Evolutionary conservation across 2,888 invertebrate genomes (phyloP).

Genomic region (Agrochola lota): DNA sequence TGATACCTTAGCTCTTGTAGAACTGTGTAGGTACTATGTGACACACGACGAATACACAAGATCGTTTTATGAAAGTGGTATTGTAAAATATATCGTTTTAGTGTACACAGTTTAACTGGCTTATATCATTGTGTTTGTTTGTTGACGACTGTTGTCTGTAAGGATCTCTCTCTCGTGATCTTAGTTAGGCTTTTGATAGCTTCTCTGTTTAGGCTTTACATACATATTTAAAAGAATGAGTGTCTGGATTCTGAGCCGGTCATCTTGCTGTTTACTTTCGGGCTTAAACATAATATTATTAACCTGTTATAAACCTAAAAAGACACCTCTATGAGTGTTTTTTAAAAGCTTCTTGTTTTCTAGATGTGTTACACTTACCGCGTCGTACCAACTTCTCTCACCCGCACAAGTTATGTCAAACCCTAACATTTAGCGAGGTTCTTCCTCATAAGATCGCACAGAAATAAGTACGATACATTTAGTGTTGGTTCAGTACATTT

Average conservation of each 20-base stretch:
- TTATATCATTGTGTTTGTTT: background rate
- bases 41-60: slow-evolving; percentile 11
- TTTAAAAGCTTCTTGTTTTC: background rate
- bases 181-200: background rate
- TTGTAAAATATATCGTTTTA: slow-evolving; percentile 14
- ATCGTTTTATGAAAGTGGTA: background rate
- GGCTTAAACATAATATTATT: background rate
- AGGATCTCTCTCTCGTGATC: background rate
- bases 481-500: slow-evolving; percentile 36
- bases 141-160: background rate
- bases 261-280: background rate
- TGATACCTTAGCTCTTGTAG: slow-evolving; percentile 22
- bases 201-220: background rate
- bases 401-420: background rate
- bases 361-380: background rate
- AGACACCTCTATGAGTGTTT: background rate
- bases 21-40: background rate
- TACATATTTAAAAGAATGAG: background rate
- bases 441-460: background rate
- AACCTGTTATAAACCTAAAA: background rate
- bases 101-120: background rate
- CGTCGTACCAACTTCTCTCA: background rate
- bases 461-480: slow-evolving; percentile 27
- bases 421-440: slow-evolving; percentile 15
- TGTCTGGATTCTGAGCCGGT: background rate